Evolutionary conservation across 2,888 invertebrate species (phyloP).

Genomic region (Corbicula japonica): DNA sequence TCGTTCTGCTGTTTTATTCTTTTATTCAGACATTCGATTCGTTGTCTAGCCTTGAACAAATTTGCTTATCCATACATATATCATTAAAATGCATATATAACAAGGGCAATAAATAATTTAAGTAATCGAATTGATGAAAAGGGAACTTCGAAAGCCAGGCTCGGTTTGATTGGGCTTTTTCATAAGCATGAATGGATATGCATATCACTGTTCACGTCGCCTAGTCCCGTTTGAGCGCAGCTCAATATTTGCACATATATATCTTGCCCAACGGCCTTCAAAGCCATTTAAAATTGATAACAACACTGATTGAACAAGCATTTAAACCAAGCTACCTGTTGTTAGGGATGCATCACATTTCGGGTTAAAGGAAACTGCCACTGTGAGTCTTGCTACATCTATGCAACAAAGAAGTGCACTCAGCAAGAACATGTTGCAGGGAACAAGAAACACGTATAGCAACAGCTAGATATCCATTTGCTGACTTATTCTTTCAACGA

Average conservation of each 20-base stretch:
- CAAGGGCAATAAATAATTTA: too few relatives aligned
- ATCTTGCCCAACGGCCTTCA: neutral
- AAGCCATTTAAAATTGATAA: neutral
- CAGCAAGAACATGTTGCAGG: constrained; percentile 57
- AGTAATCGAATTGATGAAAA: too few relatives aligned
- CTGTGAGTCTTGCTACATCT: constrained; percentile 37
- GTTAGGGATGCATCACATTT: constrained; percentile 25
- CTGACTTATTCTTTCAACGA: neutral
- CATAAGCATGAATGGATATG: neutral
- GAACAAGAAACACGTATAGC: too few relatives aligned
- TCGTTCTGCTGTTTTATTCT: too few relatives aligned
- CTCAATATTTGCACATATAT: neutral
- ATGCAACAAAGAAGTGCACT: constrained; percentile 31
- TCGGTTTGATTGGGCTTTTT: neutral
- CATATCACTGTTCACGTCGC: neutral
- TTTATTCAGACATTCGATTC: too few relatives aligned
- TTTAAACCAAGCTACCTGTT: constrained; percentile 24
- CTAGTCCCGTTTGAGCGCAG: neutral
- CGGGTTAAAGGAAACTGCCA: constrained; percentile 26
- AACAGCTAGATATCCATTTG: neutral
- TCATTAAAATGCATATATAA: too few relatives aligned
- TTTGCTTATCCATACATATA: too few relatives aligned
- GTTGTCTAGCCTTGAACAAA: too few relatives aligned
- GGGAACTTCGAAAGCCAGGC: too few relatives aligned
- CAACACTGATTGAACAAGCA: neutral